These are phyloP conservation scores for Nasonia longicornis DNA, from an alignment of 1,140 invertebrate species.

Conservation along the genomic window DNA sequence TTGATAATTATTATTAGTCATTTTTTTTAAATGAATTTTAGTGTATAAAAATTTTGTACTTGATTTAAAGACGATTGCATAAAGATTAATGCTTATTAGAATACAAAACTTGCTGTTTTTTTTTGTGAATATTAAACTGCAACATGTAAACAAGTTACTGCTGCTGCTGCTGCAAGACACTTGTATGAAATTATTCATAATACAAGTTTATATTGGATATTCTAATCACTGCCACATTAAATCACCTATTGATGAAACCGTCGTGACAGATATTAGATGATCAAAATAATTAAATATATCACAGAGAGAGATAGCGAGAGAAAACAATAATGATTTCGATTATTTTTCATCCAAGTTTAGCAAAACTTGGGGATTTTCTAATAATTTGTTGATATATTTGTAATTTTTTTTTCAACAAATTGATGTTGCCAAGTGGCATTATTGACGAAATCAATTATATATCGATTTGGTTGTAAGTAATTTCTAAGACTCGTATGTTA, in stretches of 20 bases:
- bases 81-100: background rate
- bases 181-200: background rate
- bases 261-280: background rate
- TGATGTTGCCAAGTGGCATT: background rate
- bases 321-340: background rate
- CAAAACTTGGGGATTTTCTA: background rate
- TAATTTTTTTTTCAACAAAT: slow-evolving; percentile 1
- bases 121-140: background rate
- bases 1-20: background rate
- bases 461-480: background rate
- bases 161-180: background rate
- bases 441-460: background rate
- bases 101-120: background rate
- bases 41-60: slow-evolving; percentile 17
- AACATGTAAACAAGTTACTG: background rate
- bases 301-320: background rate
- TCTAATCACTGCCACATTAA: background rate
- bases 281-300: background rate
- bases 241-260: background rate
- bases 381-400: background rate
- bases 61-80: slow-evolving; percentile 8
- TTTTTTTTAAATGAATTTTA: background rate
- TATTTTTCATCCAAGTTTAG: background rate
- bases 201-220: background rate
- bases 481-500: background rate